phyloP scores from a whole-genome alignment of 2,888 invertebrate genomes.

The Ochlodes sylvanus region DNA sequence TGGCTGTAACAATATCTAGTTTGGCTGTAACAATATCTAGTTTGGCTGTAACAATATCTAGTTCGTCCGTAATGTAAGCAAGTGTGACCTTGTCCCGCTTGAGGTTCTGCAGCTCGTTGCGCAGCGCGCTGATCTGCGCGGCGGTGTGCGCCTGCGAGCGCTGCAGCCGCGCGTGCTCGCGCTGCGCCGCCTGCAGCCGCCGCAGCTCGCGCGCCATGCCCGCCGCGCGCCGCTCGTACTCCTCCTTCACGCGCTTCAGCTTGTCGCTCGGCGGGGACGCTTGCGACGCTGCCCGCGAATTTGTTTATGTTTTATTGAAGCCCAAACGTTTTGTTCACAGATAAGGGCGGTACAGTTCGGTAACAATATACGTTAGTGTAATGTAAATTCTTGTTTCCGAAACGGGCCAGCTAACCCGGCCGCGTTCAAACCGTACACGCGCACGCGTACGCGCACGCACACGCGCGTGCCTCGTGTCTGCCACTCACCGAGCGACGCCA shows the following conservation, averaged over 20 bases:
- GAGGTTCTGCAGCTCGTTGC: constrained; percentile 92
- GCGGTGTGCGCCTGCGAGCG: constrained; percentile 95
- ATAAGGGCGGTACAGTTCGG: too few species aligned
- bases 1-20: too few species aligned
- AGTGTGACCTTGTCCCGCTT: constrained; percentile 97
- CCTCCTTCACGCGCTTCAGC: constrained; percentile 92
- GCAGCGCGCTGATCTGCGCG: constrained; percentile 92
- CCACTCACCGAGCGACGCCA: constrained; percentile 84
- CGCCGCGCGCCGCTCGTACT: constrained; percentile 94
- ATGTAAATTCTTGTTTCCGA: too few species aligned
- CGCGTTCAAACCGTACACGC: too few species aligned
- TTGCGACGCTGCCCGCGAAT: constrained; percentile 64
- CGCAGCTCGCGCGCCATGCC: constrained; percentile 94
- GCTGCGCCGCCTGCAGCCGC: constrained; percentile 93
- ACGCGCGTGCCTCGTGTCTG: too few species aligned
- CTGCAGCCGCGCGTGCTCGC: constrained; percentile 94
- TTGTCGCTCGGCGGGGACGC: constrained; percentile 87
- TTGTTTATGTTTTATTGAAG: too few species aligned
- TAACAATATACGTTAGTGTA: too few species aligned
- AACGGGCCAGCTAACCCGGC: too few species aligned
- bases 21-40: too few species aligned
- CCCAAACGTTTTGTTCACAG: too few species aligned
- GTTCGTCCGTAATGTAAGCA: not conserved
- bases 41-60: too few species aligned
- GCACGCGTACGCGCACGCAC: too few species aligned